Base-by-base conservation (phyloP, 92 coral and sea anemone genomes). In the Porites divaricata region DNA sequence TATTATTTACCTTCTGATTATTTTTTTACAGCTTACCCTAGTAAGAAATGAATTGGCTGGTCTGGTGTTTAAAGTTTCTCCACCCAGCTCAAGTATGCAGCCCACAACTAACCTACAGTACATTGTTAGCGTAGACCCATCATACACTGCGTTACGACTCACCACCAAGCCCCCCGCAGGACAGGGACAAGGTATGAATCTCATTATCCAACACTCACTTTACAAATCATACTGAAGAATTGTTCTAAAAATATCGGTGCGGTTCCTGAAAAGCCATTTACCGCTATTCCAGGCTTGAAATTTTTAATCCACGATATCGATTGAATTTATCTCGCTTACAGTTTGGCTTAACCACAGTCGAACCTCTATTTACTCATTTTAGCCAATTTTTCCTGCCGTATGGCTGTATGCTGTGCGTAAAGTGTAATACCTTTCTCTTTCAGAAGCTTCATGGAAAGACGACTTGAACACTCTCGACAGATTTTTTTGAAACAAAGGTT, bases 401-500 rank as follows among this genome's bases (percentile, higher is more conserved):
- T 35, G 45, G 45, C 45, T 35, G 45, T 53, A 53, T 1, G 8
- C 58, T 53, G 13, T 53, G 58, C 45, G 3, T 53, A 9, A 9
- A 14, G 2, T 53, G 15, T 14, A 53, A 53, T 19, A 13, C 24
- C 24, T 49, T n/a, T 45, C 20, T 49, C 8, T 79, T 73, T 1
- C 89, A 96, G 98, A 96, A 70, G 80, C 84, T 15, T 86, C 85
- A 9, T 96, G 98, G 98, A 91, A 91, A 72, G 98, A 96, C 56
- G 98, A 92, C 2, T 82, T 96, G 28, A 90, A 76, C 67, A 88
- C 83, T 45, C 91, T 96, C 58, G 98, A 94, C 64, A 82, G 93
- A 69, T 96, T 94, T 86, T n/a, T 96, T 96, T 72, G 98, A 96
- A 82, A 88, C 94, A 56, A 92, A 94, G 92, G 98, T 95, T 66